Conservation (phyloP, 2,888 invertebrate species). For the Odontothrips loti region DNA sequence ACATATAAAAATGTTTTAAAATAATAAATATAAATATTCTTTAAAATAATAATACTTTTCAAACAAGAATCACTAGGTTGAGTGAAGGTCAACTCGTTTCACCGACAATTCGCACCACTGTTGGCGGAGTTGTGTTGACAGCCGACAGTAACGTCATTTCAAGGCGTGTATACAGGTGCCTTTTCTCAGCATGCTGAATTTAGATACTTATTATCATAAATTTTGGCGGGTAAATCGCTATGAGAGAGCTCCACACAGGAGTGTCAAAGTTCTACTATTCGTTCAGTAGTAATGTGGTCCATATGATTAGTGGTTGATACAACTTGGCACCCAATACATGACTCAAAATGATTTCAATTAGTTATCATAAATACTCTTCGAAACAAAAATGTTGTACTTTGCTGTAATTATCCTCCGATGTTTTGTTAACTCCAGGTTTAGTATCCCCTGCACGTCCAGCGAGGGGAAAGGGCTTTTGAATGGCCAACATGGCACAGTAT, state of each 20-base stretch:
- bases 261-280: too few relatives aligned
- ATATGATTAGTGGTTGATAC: neutral
- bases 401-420: conserved; percentile 12
- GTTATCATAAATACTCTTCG: neutral
- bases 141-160: conserved; percentile 13
- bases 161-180: neutral
- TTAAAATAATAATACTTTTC: conserved; percentile 22
- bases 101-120: conserved; percentile 22
- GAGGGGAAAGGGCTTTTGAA: conserved; percentile 13
- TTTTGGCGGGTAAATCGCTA: too few relatives aligned
- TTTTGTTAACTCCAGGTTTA: conserved; percentile 19
- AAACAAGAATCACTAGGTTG: conserved; percentile 19
- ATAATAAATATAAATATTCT: conserved; percentile 22
- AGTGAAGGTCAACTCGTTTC: conserved; percentile 22
- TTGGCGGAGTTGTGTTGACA: conserved; percentile 19
- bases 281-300: neutral
- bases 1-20: conserved; percentile 10
- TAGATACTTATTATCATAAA: too few relatives aligned
- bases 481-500: neutral
- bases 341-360: conserved; percentile 3
- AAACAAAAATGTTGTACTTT: neutral
- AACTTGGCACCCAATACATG: conserved; percentile 8
- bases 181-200: too few relatives aligned
- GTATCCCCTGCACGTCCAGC: conserved; percentile 19
- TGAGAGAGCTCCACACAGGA: too few relatives aligned